Conservation (phyloP, 2,888 invertebrate genomes). For the Hirtodrosophila alboralis region DNA sequence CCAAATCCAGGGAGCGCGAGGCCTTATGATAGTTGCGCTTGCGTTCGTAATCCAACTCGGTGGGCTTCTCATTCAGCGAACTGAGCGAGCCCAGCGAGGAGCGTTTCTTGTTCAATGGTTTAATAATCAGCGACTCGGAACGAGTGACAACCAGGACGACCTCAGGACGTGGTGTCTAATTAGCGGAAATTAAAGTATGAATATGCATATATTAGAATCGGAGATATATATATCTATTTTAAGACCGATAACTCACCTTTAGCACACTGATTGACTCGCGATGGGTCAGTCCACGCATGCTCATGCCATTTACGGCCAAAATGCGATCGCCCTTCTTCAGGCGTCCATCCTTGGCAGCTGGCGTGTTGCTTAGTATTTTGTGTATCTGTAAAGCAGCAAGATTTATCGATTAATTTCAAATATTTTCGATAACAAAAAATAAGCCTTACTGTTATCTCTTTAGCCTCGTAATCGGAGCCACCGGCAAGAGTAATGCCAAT, state of each 20-base stretch:
- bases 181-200: background rate
- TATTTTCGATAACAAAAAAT: background rate
- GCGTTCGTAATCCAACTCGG: slow-evolving; percentile 81
- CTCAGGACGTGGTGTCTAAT: slow-evolving; percentile 91
- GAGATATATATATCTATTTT: no score
- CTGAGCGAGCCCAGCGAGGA: slow-evolving; percentile 83
- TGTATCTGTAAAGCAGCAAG: slow-evolving; percentile 90
- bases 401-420: no score
- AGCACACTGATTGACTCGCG: slow-evolving; percentile 93
- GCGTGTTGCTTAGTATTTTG: slow-evolving; percentile 93
- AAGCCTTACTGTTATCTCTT: slow-evolving; percentile 92
- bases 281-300: slow-evolving; percentile 93
- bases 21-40: slow-evolving; percentile 83
- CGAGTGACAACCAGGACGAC: slow-evolving; percentile 91
- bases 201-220: background rate
- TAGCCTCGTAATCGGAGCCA: slow-evolving; percentile 95
- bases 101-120: slow-evolving; percentile 83
- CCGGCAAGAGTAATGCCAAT: slow-evolving; percentile 95
- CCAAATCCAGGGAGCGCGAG: slow-evolving; percentile 83
- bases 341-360: slow-evolving; percentile 93
- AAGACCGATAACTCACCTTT: slow-evolving; percentile 86
- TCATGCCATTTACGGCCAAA: slow-evolving; percentile 93
- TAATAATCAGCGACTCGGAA: slow-evolving; percentile 83
- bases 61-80: slow-evolving; percentile 83
- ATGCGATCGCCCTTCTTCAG: slow-evolving; percentile 94